Base-by-base conservation (phyloP, 92 coral and sea anemone species). In the Epizoanthus scotinus region DNA sequence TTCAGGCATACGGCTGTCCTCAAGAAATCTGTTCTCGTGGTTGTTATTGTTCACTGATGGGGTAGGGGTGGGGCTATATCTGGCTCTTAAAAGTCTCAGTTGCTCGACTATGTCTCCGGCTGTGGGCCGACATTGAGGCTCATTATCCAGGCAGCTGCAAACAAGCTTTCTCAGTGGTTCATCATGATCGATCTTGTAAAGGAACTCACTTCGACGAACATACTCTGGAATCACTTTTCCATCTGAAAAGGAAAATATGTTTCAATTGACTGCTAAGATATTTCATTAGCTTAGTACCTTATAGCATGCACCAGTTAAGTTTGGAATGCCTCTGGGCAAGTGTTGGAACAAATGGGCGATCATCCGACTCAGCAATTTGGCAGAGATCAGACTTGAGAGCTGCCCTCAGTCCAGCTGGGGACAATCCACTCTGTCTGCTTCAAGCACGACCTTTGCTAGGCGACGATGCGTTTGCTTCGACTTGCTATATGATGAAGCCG, bases 211-310 rank as follows among this genome's bases (percentile, higher is more conserved):
- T 12, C 92, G 88, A 5, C 95, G 92, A 28, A 86, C 73, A 69
- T 89, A 73, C 82, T 91, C 95, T 0, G 92, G 91, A 7, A 91
- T 70, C 22, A 89, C 89, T 52, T 91, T 89, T 6, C 95, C 92
- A 22, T 84, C 95, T 91, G 21, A 85, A 63, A 63, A 19, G 29
- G 18, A 61, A 59, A 61, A 2, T 21, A 12, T 4, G 13, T 21
- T 3, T 4, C 4, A 31, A 31, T 31, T 31, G 36, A 31, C 36
- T 31, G 36, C 36, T 31, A 31, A 31, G 36, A 4, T n/a, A n/a
- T n/a, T n/a, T n/a, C n/a, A n/a, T n/a, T n/a, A n/a, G n/a, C n/a
- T n/a, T n/a, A n/a, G n/a, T n/a, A n/a, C n/a, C n/a, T n/a, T n/a
- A n/a, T n/a, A n/a, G n/a, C n/a, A n/a, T n/a, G n/a, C n/a, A n/a